A percentile compares a stretch with the other conserved stretches of the same genome.
These are phyloP conservation scores for Chalcis sispes DNA, from an alignment of 2,888 invertebrate species.

Conservation along the genomic window DNA sequence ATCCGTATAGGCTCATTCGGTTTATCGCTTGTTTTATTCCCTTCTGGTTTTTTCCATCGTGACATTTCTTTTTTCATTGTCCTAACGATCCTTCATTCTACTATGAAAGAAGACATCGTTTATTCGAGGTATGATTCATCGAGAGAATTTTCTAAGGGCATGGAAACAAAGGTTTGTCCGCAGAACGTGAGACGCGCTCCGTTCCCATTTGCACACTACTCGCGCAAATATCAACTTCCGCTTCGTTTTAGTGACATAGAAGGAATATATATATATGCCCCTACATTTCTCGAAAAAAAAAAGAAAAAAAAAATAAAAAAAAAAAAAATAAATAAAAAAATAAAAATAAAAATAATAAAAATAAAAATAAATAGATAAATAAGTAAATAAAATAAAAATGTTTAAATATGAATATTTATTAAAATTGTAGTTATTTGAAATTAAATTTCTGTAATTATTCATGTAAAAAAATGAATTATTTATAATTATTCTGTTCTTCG, in stretches of 20 bases:
- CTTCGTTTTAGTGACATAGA: too few relatives aligned
- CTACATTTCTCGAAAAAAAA: too few relatives aligned
- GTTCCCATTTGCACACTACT: too few relatives aligned
- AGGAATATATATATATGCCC: too few relatives aligned
- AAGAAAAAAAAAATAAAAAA: background rate
- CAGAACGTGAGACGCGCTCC: background rate
- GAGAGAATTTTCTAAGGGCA: slow-evolving; percentile 9
- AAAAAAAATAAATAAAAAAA: background rate
- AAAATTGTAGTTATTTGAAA: too few relatives aligned
- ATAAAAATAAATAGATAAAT: too few relatives aligned
- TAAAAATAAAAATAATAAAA: background rate
- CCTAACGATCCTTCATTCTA: slow-evolving; percentile 8
- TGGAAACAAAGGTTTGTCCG: slow-evolving; percentile 34
- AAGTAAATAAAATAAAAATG: too few relatives aligned
- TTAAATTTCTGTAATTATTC: too few relatives aligned
- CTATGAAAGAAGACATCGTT: background rate
- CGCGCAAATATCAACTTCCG: slow-evolving; percentile 9
- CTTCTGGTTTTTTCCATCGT: background rate
- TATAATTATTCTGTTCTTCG: too few relatives aligned
- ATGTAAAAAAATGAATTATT: too few relatives aligned
- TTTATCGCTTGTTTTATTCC: background rate
- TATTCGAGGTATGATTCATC: slow-evolving; percentile 6
- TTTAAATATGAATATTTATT: too few relatives aligned
- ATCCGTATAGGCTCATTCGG: background rate
- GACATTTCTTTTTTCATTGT: background rate